phyloP scores from a whole-genome alignment of 2,888 invertebrate genomes.

The Cacoxenus indagator region DNA sequence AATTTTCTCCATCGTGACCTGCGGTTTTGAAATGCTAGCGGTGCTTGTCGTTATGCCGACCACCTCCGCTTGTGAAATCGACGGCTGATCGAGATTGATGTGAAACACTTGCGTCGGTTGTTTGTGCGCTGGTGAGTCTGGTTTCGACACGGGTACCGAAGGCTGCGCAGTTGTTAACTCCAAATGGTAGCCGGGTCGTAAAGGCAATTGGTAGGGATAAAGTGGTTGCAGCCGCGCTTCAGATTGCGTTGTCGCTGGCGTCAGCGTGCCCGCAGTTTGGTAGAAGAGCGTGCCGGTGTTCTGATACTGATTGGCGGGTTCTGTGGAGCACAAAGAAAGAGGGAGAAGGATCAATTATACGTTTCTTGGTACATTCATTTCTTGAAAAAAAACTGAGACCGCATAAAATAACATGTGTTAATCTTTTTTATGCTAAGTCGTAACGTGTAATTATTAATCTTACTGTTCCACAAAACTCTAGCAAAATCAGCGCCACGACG shows the following conservation, averaged over 20 bases:
- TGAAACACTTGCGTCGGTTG: constrained; percentile 66
- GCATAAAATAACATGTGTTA: constrained; percentile 29
- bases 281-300: constrained; percentile 73
- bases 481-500: constrained; percentile 85
- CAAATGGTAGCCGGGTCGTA: constrained; percentile 66
- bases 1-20: constrained; percentile 70
- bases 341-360: constrained; percentile 2
- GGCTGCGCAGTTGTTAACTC: constrained; percentile 61
- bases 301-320: constrained; percentile 72
- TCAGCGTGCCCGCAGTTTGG: constrained; percentile 71
- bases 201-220: constrained; percentile 67
- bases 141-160: constrained; percentile 53
- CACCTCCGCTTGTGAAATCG: constrained; percentile 60
- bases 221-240: constrained; percentile 62
- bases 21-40: constrained; percentile 57
- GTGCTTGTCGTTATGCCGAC: constrained; percentile 42
- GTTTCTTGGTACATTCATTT: too few species aligned
- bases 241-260: constrained; percentile 55
- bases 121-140: constrained; percentile 61
- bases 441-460: constrained; percentile 69
- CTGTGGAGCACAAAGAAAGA: constrained; percentile 60
- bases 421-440: background rate
- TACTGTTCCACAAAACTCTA: constrained; percentile 89
- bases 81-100: constrained; percentile 69
- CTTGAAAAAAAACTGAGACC: background rate